phyloP scores from a whole-genome alignment of 2,113 vertebrate genomes.

The Planiliza haematocheilus region DNA sequence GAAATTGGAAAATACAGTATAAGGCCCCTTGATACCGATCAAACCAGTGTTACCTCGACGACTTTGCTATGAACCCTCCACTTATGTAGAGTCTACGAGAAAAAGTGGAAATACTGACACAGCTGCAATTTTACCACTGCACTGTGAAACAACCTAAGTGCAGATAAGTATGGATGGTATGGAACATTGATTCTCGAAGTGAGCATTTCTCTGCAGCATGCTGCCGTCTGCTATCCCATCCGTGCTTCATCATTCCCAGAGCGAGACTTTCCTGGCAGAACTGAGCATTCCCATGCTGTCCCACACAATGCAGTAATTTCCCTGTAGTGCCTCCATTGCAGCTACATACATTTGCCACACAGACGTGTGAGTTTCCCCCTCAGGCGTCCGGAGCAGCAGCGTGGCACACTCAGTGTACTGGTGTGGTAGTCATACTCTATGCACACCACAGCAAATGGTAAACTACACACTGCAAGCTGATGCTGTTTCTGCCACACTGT shows the following conservation, averaged over 20 bases:
- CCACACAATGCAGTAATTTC: slow-evolving; percentile 68
- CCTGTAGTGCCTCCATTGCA: slow-evolving; percentile 58
- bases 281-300: slow-evolving; percentile 55
- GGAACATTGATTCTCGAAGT: slow-evolving; percentile 74
- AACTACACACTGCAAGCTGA: slow-evolving; percentile 47
- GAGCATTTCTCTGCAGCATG: slow-evolving; percentile 65
- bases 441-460: slow-evolving; percentile 48
- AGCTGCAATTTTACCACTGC: slow-evolving; percentile 60
- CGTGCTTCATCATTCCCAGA: slow-evolving; percentile 72
- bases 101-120: slow-evolving; percentile 52
- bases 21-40: slow-evolving; percentile 47
- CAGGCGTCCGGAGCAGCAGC: slow-evolving; percentile 30
- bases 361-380: slow-evolving; percentile 54
- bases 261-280: slow-evolving; percentile 58
- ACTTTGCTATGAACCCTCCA: slow-evolving; percentile 57
- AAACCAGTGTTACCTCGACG: slow-evolving; percentile 60
- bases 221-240: slow-evolving; percentile 67
- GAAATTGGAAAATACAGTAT: slow-evolving; percentile 47
- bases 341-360: slow-evolving; percentile 59
- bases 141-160: slow-evolving; percentile 63
- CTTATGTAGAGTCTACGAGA: slow-evolving; percentile 29
- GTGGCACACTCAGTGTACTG: slow-evolving; percentile 44
- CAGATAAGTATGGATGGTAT: slow-evolving; percentile 67
- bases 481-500: slow-evolving; percentile 50
- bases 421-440: slow-evolving; percentile 43